Base-by-base conservation (phyloP, 2,113 vertebrate species). In the Hyperopisus bebe region DNA sequence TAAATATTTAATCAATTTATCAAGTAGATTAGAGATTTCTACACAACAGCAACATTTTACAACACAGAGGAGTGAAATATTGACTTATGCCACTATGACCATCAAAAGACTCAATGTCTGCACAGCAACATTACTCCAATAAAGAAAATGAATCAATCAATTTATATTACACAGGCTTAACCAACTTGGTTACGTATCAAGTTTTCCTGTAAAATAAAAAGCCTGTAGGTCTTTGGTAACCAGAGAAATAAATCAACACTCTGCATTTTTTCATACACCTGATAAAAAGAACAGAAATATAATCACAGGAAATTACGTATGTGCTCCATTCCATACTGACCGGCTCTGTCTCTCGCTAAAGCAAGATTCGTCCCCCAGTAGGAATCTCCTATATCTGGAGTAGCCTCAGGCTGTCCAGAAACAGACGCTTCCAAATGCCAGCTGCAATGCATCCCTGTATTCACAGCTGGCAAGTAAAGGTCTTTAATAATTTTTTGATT, bases 401-500 rank as follows among this genome's bases (percentile, higher is more conserved):
- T 89, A 82, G 89, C 82, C 82, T 31, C 80, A 62, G 89, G 89
- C 89, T 44, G 6, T 66, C 42, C 47, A 44, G 27, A 82, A 85
- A 85, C 53, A 84, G 46, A 55, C 35, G 17, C 89, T 80, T 85
- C 50, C 48, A 35, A 85, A 90, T 90, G 55, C 58, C 89, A 90
- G 89, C 19, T 89, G n/a, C 77, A 55, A 47, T 84, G 21, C 50
- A 62, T 8, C 17, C 77, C 8, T 62, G 80, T 35, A 53, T 89
- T 53, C 82, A 50, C 83, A 70, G 53, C 58, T 90, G 83, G 83
- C 83, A 90, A 86, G 15, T 70, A 66, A 86, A 62, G 46, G 89
- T 74, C 53, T 90, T 90, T 86, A 90, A 85, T 89, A 89, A 86
- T 89, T 89, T 85, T 84, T 17, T 66, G 82, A 53, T 89, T 66